Percentiles rank a stretch among this genome's conserved stretches.
Evolutionary conservation across 2,797 vertebrate species (phyloP).

Genomic region (Takifugu ocellatus): DNA sequence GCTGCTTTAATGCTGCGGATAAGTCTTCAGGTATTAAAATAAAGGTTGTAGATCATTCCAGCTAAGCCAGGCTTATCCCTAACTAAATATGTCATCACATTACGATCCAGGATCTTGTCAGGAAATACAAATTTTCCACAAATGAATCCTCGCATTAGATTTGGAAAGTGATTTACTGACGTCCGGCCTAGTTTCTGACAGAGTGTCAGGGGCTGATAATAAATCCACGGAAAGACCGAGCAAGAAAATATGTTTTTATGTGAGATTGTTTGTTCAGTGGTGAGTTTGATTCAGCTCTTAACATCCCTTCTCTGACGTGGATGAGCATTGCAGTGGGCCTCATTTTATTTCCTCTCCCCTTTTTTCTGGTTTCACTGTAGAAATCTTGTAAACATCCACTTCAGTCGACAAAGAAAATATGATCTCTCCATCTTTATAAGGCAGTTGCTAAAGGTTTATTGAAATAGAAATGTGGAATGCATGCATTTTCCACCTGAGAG

Average conservation of each 20-base stretch:
- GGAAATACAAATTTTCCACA: conserved; percentile 60
- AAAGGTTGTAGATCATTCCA: conserved; percentile 67
- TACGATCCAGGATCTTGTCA: conserved; percentile 63
- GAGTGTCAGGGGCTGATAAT: conserved; percentile 32
- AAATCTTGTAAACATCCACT: conserved; percentile 55
- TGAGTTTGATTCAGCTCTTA: conserved; percentile 10
- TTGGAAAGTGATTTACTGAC: conserved; percentile 50
- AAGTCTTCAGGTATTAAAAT: conserved; percentile 62
- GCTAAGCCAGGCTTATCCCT: conserved; percentile 63
- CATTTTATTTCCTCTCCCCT: conserved; percentile 28
- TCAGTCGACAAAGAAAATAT: conserved; percentile 68
- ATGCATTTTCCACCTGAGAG: conserved; percentile 74
- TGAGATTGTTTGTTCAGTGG: not conserved
- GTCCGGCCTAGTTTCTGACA: conserved; percentile 33
- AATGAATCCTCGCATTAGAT: conserved; percentile 40
- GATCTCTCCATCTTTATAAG: conserved; percentile 60
- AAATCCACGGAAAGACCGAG: conserved; percentile 16
- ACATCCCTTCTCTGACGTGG: conserved; percentile 23
- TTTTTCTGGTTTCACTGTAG: conserved; percentile 38
- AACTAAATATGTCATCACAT: conserved; percentile 64
- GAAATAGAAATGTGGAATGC: conserved; percentile 69
- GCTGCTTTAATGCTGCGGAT: conserved; percentile 58
- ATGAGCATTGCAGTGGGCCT: conserved; percentile 19
- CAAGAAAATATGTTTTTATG: not conserved
- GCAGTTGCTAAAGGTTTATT: conserved; percentile 57